Conservation (phyloP, 2,113 vertebrate genomes). For the Vombatus ursinus region DNA sequence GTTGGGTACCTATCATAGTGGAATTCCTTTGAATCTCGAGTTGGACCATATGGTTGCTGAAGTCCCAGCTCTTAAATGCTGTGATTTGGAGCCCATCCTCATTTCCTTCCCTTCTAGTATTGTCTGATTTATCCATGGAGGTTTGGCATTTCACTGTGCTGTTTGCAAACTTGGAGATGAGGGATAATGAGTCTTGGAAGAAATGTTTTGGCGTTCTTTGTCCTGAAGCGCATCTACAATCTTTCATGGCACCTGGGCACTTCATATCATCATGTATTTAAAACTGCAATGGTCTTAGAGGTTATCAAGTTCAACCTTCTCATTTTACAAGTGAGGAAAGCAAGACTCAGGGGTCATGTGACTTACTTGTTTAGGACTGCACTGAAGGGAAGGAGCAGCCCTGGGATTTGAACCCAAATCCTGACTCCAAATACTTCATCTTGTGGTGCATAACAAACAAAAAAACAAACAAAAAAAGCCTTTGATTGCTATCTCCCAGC, state of each 20-base stretch:
- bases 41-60: not conserved
- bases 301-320: not conserved
- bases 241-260: not conserved
- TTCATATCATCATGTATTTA: constrained; percentile 6
- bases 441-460: not conserved
- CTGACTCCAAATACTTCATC: not conserved
- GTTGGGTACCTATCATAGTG: not conserved
- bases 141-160: constrained; percentile 49
- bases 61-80: not conserved
- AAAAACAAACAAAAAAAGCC: not conserved
- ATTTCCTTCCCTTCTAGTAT: not conserved
- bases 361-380: not conserved
- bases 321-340: not conserved
- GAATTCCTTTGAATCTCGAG: not conserved
- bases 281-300: not conserved
- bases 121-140: not conserved
- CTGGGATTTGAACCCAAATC: not conserved
- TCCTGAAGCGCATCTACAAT: constrained; percentile 17
- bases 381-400: not conserved
- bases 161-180: constrained; percentile 59
- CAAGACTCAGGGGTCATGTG: not conserved
- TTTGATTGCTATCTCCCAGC: not conserved
- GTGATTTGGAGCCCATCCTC: not conserved
- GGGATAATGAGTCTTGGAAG: constrained; percentile 42
- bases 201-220: constrained; percentile 30